A percentile compares a stretch with the other conserved stretches of the same genome.
Conservation (phyloP, 2,797 vertebrate genomes). For the Ibycter americanus region DNA sequence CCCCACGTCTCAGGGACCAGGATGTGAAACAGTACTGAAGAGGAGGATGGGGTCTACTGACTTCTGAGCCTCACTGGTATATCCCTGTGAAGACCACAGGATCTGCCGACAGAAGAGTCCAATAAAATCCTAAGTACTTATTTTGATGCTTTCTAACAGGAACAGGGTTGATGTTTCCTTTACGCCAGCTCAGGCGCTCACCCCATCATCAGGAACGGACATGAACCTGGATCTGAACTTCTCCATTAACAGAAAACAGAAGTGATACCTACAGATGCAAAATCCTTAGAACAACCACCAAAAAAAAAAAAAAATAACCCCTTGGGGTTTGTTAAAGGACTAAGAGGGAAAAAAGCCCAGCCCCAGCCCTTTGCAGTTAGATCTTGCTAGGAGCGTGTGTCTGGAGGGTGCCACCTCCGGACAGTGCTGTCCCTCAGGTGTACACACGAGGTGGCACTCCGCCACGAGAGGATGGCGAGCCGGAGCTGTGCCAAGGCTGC, state of each 20-base stretch:
- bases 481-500: neutral
- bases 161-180: neutral
- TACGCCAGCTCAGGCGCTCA: neutral
- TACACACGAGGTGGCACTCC: neutral
- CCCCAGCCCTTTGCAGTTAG: neutral
- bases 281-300: neutral
- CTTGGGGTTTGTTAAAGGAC: neutral
- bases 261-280: neutral
- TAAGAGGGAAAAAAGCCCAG: neutral
- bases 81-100: neutral
- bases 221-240: rapidly evolving
- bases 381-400: neutral
- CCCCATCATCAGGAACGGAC: neutral
- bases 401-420: neutral
- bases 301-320: neutral
- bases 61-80: neutral
- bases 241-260: neutral
- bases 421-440: neutral
- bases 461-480: rapidly evolving
- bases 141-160: neutral
- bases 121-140: neutral
- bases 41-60: neutral
- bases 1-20: rapidly evolving
- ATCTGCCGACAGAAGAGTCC: neutral
- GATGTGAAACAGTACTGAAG: neutral